A percentile compares a stretch with the other conserved stretches of the same genome.
phyloP scores from a whole-genome alignment of 2,113 vertebrate species.

The Orcinus orca region DNA sequence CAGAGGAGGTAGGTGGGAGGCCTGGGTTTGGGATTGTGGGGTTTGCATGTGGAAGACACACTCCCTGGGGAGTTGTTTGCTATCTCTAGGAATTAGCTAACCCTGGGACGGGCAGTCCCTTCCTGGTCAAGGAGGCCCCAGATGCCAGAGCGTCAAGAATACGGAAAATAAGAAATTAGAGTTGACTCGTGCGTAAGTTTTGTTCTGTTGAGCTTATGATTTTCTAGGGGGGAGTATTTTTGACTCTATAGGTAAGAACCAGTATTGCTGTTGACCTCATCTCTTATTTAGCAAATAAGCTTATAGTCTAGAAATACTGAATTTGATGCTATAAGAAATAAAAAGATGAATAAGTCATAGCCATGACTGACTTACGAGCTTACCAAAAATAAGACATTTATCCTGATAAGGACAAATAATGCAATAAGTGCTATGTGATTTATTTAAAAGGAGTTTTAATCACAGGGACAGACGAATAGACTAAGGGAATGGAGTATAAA shows the following conservation, averaged over 20 bases:
- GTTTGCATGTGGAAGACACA: not conserved
- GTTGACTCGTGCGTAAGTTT: not conserved
- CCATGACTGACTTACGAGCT: not conserved
- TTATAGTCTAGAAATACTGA: slow-evolving; percentile 25
- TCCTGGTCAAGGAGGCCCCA: not conserved
- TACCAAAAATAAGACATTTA: not conserved
- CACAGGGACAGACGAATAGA: not conserved
- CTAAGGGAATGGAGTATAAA: not conserved
- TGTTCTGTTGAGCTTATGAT: not conserved
- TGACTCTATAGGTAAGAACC: not conserved
- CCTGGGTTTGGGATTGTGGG: not conserved
- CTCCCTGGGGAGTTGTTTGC: not conserved
- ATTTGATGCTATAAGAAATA: slow-evolving; percentile 34
- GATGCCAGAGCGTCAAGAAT: not conserved
- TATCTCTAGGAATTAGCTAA: not conserved
- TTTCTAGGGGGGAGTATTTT: not conserved
- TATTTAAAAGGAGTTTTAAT: slow-evolving; percentile 32
- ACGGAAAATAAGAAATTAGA: not conserved
- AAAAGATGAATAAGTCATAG: slow-evolving; percentile 15
- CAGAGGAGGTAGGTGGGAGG: not conserved
- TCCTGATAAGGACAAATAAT: not conserved
- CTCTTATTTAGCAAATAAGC: not conserved
- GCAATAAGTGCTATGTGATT: not conserved
- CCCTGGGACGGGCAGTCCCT: not conserved
- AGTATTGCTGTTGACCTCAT: not conserved